A percentile compares a stretch with the other conserved stretches of the same genome.
Evolutionary conservation across 2,888 invertebrate species (phyloP).

Genomic region (Eurois occulta): DNA sequence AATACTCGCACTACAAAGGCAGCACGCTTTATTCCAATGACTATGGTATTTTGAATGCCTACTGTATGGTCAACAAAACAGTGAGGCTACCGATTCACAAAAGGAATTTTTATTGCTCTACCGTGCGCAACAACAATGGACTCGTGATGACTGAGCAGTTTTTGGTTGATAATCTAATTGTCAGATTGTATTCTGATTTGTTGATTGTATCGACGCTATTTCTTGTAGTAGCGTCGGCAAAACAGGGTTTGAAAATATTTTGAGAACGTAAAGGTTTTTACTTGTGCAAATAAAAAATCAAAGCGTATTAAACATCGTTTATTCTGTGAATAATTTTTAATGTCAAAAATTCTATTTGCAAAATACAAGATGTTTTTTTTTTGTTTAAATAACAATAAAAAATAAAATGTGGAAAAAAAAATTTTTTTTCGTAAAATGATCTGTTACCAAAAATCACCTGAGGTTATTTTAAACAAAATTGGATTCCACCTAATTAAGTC

Average conservation of each 20-base stretch:
- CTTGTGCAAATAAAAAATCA: background rate
- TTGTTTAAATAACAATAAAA: background rate
- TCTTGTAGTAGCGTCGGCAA: constrained; percentile 73
- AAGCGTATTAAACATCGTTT: background rate
- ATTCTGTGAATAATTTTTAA: background rate
- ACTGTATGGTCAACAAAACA: constrained; percentile 76
- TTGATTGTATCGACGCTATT: constrained; percentile 77
- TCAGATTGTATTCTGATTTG: constrained; percentile 84
- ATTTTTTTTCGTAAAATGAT: background rate
- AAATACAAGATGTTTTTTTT: too few relatives aligned
- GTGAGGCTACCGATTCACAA: constrained; percentile 74
- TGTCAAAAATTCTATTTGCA: background rate
- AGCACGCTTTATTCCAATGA: constrained; percentile 69
- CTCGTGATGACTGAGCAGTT: constrained; percentile 81
- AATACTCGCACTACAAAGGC: constrained; percentile 50
- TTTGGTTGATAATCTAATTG: constrained; percentile 85
- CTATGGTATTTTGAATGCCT: constrained; percentile 65
- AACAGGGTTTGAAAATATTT: constrained; percentile 38
- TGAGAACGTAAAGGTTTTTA: background rate
- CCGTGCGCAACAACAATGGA: constrained; percentile 77
- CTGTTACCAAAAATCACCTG: constrained; percentile 15
- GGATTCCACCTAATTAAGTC: constrained; percentile 30
- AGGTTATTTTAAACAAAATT: constrained; percentile 16
- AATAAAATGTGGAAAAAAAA: background rate
- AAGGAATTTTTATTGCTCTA: constrained; percentile 74